These are phyloP conservation scores for Peribatodes rhomboidaria DNA, from an alignment of 2,888 invertebrate genomes.

Conservation along the genomic window DNA sequence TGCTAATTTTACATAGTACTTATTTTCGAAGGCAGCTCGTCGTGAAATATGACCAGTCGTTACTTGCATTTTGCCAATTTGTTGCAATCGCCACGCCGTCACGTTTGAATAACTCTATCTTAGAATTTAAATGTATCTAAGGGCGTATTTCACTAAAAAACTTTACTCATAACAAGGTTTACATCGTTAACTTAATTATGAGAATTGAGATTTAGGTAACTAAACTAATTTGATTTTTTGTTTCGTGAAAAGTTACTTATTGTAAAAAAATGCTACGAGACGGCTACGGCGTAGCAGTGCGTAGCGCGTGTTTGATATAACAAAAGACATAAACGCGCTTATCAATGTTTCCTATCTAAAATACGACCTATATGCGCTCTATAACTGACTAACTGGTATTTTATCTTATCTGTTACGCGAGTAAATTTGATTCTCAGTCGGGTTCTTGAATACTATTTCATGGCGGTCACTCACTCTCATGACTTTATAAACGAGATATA, in stretches of 20 bases:
- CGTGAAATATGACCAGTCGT: not conserved
- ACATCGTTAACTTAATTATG: not conserved
- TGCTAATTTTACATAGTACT: constrained; percentile 19
- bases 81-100: not conserved
- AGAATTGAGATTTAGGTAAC: not conserved
- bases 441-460: too few relatives aligned
- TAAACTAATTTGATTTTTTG: too few relatives aligned
- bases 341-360: not conserved
- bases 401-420: constrained; percentile 6
- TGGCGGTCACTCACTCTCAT: too few relatives aligned
- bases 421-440: too few relatives aligned
- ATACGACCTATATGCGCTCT: not conserved
- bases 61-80: not conserved
- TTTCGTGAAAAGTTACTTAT: not conserved
- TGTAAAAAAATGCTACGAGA: constrained; percentile 8
- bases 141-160: not conserved
- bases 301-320: not conserved
- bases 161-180: not conserved
- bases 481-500: too few relatives aligned
- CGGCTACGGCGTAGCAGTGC: constrained; percentile 25
- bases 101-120: not conserved
- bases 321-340: constrained; percentile 18
- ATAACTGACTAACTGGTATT: not conserved
- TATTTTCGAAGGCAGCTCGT: constrained; percentile 1
- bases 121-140: not conserved